Base-by-base conservation (phyloP, 1,140 invertebrate species). In the Drosophila ercepeae region DNA sequence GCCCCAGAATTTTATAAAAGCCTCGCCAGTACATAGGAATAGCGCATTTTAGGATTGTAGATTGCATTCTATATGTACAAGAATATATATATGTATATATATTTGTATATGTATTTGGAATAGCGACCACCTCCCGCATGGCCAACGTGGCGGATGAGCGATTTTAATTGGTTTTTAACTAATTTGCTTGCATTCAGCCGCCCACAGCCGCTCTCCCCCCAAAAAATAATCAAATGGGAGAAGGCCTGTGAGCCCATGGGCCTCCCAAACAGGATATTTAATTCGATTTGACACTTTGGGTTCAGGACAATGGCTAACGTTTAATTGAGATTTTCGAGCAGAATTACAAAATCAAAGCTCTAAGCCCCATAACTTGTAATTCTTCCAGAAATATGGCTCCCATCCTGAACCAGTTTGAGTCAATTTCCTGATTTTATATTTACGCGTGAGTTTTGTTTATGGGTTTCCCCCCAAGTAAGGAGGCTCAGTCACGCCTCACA, bases 141-240 rank as follows among this genome's bases (percentile, higher is more conserved):
- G 60, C 32, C 55, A 68, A 77, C 69, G 60, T 54, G 81, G 72
- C 77, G 76, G 75, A 86, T 86, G 82, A 76, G 64, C 82, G 67
- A 86, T 86, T 86, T 86, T 81, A 86, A 86, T 86, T 86, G 81
- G 77, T 86, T 86, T 88, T 81, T 86, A 86, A 86, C 82, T 88
- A 88, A 86, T 88, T 84, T 84, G 81, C 76, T 67, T 71, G 70
- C 79, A 84, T 46, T 63, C 36, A 64, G 41, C 25, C 25, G 19
- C 18, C 32, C 14, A 7, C 7, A 4, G 2, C 41, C 18, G 0
- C 0, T 23, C 32, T 14, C 8, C 7, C 6, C 4, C 25, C 8
- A 0, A 0, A 36, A 48, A 18, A 41, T 41, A 41, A 21, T 58
- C 27, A 25, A 34, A 58, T 13, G 21, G 9, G 8, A 11, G 3